Base-by-base conservation (phyloP, 2,888 invertebrate genomes). In the Drosophila prostipennis region DNA sequence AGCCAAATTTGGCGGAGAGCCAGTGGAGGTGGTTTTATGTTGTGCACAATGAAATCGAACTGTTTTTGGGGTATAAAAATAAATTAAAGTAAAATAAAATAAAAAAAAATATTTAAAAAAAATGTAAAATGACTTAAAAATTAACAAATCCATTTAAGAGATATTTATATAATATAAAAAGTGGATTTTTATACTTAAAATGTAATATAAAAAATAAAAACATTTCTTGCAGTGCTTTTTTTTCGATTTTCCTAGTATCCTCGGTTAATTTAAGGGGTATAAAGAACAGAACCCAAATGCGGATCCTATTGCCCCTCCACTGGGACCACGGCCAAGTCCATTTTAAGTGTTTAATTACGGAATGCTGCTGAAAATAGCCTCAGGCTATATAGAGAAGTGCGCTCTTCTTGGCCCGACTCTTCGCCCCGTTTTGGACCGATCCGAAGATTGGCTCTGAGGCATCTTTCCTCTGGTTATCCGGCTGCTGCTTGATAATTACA, bases 301-400 rank as follows among this genome's bases (percentile, higher is more conserved):
- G 46, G 49, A 64, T 55, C 65, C 65, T 51, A 54, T 63, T 64
- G 72, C 49, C 37, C 37, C n/a, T 26, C 52, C 53, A 52, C 73
- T 72, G 43, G 39, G 46, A n/a, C 61, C 69, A 53, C 8, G 34
- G 63, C 40, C 63, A 60, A 72, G 42, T 46, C 68, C 74, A 74
- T 59, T 56, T 84, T 69, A 70, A 88, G 89, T 88, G 87, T 87
- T 84, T 84, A 84, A 84, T 84, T 84, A 85, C 85, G 77, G 74
- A 76, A 77, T 65, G 77, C 61, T 72, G 89, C 77, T 84, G 89
- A 84, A 88, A 88, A 84, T 84, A 84, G 89, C 84, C 84, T n/a
- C 63, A 42, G 75, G 87, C 88, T 77, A 75, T 88, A 79, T 79
- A 76, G 58, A 73, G 68, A 65, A 74, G 51, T 67, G 23, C 19